phyloP scores from a whole-genome alignment of 1,140 invertebrate species.

The Atopsyche davidsoni region DNA sequence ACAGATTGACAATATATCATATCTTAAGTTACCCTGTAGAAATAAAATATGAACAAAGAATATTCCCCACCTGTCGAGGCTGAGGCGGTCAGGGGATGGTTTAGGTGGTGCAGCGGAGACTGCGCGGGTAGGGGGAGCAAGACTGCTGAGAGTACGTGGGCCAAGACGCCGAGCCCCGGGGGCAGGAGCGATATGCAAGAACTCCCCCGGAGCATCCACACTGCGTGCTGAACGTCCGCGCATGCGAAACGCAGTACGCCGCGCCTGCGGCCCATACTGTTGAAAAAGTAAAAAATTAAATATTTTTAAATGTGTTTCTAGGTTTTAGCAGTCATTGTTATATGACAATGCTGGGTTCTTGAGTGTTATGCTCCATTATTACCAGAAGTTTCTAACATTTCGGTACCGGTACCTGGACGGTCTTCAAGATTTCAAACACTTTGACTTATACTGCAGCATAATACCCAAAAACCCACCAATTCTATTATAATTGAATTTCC shows the following conservation, averaged over 20 bases:
- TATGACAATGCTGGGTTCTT: too few relatives aligned
- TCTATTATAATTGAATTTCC: too few relatives aligned
- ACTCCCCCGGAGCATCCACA: constrained; percentile 40
- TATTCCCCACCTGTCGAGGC: constrained; percentile 25
- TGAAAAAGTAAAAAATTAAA: too few relatives aligned
- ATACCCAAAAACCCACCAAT: too few relatives aligned
- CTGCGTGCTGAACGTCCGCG: constrained; percentile 45
- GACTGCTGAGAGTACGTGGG: constrained; percentile 33
- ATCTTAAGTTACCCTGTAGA: neutral
- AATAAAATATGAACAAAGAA: constrained; percentile 6
- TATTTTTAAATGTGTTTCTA: too few relatives aligned
- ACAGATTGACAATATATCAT: constrained; percentile 4
- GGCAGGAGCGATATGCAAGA: constrained; percentile 46
- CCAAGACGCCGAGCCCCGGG: constrained; percentile 36
- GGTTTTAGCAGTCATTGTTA: too few relatives aligned
- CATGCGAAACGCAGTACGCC: constrained; percentile 41
- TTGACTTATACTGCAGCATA: too few relatives aligned
- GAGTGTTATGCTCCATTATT: too few relatives aligned
- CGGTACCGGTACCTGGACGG: too few relatives aligned
- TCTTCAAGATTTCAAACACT: too few relatives aligned
- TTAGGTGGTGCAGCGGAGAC: constrained; percentile 36
- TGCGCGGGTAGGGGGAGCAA: constrained; percentile 30
- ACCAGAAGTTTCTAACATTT: too few relatives aligned
- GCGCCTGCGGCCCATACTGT: constrained; percentile 36
- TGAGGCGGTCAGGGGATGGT: constrained; percentile 21